Evolutionary conservation across 2,888 invertebrate species (phyloP), one percentile per base, ranked within the genome.

Genomic region (Melolontha melolontha): DNA sequence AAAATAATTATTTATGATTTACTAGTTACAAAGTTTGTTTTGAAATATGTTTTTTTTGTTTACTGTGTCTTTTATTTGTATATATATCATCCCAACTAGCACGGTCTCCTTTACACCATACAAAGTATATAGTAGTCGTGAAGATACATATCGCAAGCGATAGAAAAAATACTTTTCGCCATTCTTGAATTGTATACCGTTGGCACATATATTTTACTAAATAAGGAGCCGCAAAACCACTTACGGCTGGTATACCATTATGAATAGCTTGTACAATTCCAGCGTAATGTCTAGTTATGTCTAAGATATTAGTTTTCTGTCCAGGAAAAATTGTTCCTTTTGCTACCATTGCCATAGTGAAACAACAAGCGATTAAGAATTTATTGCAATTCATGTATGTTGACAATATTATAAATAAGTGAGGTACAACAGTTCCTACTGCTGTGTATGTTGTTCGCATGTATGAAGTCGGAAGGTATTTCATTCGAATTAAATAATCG

Each of bases 401-500:
- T 1, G 29, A 12, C 1, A 52, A 34, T n/a, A 55, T 16, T 11
- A 55, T 16, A n/a, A 55, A 55, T 41, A 40, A 40, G 17, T 41
- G 40, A 1, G 40, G 40, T 1, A 16, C n/a, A 11, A 41, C 11
- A 11, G 40, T 55, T 12, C 65, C 65, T 2, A 55, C 22, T 2
- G 42, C 39, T n/a, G 47, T 11, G 27, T 47, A 55, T 12, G 54
- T 5, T 12, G 22, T 52, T 5, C 65, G 22, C 10, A 17, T 8
- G 16, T 42, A 55, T 11, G 47, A 16, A 11, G 54, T 55, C 12
- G 54, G 47, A 8, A 27, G 5, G 17, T 49, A 49, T 4, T 34
- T 22, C 12, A 10, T 66, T n/a, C 42, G 17, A 7, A 66, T 66
- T 1, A 55, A 8, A 14, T 55, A 39, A 34, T 66, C 65, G 8